Evolutionary conservation across 2,888 invertebrate genomes (phyloP).

Genomic region (Caenorhabditis doughertyi): DNA sequence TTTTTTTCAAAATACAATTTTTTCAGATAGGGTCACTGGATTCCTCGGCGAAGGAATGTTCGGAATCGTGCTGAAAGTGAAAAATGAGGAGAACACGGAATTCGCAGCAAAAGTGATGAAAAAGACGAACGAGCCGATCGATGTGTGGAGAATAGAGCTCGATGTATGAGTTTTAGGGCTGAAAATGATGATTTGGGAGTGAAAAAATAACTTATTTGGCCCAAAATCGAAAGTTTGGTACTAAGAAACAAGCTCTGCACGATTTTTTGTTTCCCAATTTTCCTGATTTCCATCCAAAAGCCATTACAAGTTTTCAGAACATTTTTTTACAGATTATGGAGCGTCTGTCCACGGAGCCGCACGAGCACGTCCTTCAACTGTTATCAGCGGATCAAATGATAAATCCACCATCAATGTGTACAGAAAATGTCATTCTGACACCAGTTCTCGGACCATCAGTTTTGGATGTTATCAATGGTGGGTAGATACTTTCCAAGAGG

Average conservation of each 20-base stretch:
- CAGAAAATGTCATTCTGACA: background rate
- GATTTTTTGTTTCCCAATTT: background rate
- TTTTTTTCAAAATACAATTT: background rate
- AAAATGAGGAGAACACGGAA: background rate
- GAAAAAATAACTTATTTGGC: too few species aligned
- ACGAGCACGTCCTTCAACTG: background rate
- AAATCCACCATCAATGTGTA: background rate
- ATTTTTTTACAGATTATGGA: conserved; percentile 6
- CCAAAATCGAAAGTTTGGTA: background rate
- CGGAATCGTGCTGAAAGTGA: background rate
- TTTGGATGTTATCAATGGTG: background rate
- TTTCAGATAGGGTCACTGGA: background rate
- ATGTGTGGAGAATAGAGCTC: conserved; percentile 11
- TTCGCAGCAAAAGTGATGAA: conserved; percentile 16
- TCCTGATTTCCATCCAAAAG: background rate
- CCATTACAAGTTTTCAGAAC: too few species aligned
- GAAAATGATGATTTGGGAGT: background rate
- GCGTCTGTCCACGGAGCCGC: background rate
- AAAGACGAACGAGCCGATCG: background rate
- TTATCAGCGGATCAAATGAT: background rate
- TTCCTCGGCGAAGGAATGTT: conserved; percentile 24
- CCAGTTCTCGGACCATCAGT: background rate
- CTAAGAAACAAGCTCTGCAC: background rate
- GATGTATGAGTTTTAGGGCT: background rate
- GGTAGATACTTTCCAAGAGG: background rate